Conservation (phyloP, 1,140 invertebrate genomes). For the Hydropsyche tenuis region DNA sequence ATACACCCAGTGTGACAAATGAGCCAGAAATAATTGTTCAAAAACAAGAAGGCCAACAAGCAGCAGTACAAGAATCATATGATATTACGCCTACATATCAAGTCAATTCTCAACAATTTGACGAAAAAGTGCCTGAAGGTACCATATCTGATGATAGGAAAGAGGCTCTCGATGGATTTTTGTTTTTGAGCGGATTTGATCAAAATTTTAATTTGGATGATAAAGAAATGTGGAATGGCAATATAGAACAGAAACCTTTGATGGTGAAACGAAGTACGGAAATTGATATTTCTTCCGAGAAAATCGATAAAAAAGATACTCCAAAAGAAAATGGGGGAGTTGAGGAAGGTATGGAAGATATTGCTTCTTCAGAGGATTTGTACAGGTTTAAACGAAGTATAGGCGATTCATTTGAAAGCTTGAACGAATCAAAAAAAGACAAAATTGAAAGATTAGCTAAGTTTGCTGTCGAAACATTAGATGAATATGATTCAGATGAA, state of each 20-base stretch:
- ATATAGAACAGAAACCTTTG: conserved; percentile 4
- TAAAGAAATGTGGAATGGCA: neutral
- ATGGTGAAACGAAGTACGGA: conserved; percentile 5
- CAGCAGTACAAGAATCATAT: neutral
- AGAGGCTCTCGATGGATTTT: conserved; percentile 41
- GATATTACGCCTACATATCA: neutral
- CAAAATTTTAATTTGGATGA: neutral
- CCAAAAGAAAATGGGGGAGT: no score
- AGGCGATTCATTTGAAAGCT: neutral
- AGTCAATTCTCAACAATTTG: conserved; percentile 4
- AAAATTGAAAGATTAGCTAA: conserved; percentile 53
- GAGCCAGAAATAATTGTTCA: neutral
- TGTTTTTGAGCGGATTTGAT: conserved; percentile 43
- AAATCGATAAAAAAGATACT: no score
- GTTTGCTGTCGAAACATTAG: conserved; percentile 53
- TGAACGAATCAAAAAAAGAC: conserved; percentile 28
- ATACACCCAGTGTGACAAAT: no score
- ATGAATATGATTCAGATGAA: conserved; percentile 55
- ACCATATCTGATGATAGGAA: conserved; percentile 42
- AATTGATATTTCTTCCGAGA: conserved; percentile 9
- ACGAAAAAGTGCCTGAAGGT: neutral
- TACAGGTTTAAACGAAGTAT: conserved; percentile 1
- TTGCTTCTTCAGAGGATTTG: no score
- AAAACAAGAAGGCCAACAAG: neutral
- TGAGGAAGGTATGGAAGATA: conserved; percentile 20